Percentiles rank a stretch among this genome's conserved stretches.
Evolutionary conservation across 2,888 invertebrate species (phyloP).

Genomic region (Stenodema calcarata): DNA sequence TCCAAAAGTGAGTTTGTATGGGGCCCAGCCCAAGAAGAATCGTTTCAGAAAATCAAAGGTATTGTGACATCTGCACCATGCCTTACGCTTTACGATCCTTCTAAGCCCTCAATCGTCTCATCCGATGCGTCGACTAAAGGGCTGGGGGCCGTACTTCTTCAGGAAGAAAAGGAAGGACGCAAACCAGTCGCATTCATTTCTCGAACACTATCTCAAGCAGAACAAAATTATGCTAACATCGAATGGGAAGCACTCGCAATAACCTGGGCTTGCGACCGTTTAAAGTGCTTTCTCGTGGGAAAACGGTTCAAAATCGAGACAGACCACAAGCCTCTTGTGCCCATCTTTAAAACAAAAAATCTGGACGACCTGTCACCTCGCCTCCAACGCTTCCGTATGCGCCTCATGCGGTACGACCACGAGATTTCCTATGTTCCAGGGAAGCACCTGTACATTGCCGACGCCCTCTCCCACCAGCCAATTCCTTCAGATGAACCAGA

Average conservation of each 20-base stretch:
- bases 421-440: slow-evolving; percentile 1
- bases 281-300: neutral
- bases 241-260: slow-evolving; percentile 9
- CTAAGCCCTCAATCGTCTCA: neutral
- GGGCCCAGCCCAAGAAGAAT: slow-evolving; percentile 13
- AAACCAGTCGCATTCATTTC: neutral
- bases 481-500: neutral
- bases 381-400: slow-evolving; percentile 7
- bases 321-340: slow-evolving; percentile 23
- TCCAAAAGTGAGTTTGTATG: slow-evolving; percentile 39
- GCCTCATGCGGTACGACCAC: neutral
- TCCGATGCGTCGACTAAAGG: neutral
- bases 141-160: neutral
- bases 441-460: neutral
- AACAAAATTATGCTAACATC: neutral
- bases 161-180: neutral
- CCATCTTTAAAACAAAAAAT: neutral
- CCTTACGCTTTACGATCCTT: neutral
- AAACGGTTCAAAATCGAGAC: slow-evolving; percentile 7
- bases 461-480: slow-evolving; percentile 1
- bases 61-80: neutral
- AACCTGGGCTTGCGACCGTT: slow-evolving; percentile 16
- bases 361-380: slow-evolving; percentile 17
- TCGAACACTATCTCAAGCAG: neutral
- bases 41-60: slow-evolving; percentile 20